Evolutionary conservation across 2,113 vertebrate genomes (phyloP), one percentile per base, ranked within the genome.

Genomic region (Upupa epops): DNA sequence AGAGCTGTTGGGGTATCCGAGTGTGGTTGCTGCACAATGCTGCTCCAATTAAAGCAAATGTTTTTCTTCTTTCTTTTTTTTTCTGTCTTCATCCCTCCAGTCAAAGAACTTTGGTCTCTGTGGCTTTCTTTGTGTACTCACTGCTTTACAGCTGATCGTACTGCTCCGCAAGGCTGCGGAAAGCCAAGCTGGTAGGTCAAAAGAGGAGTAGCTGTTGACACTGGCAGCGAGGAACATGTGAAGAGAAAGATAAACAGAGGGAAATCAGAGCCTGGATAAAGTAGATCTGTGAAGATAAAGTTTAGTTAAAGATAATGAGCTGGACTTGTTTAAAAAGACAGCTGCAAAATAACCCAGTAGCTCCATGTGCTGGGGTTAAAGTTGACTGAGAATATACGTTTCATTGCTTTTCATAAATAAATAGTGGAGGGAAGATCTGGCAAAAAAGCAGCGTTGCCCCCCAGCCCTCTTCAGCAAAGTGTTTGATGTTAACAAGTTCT

Each of bases 391-490:
- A 93, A 96, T 94, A 78, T 92, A 96, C 83, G 78, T 95, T 94
- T 97, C 84, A 85, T 69, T 89, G 95, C 95, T 94, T 97, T 96
- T 95, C 92, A 94, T 97, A 97, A 98, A 97, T 97, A 98, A 98
- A 97, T 96, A 97, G 79, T 91, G 15, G 88, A 95, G 96, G 89
- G 96, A 96, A 92, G 95, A 93, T 88, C 94, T 96, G 94, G 92
- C 93, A 85, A 93, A 96, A 93, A 94, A 88, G 95, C 92, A 94
- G 91, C 85, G 66, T 79, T 36, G 46, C 74, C 92, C 88, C 90
- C 83, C 60, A 24, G 70, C 91, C 92, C 90, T 94, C 94, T 96
- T 96, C 46, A 82, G 91, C 87, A 17, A 93, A 96, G 95, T 92
- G 91, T 94, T 95, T 97, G 92, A 95, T 97, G 97, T 97, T 97